These are phyloP conservation scores for Calliscelio sp. DNA, from an alignment of 2,888 invertebrate genomes.

Conservation along the genomic window DNA sequence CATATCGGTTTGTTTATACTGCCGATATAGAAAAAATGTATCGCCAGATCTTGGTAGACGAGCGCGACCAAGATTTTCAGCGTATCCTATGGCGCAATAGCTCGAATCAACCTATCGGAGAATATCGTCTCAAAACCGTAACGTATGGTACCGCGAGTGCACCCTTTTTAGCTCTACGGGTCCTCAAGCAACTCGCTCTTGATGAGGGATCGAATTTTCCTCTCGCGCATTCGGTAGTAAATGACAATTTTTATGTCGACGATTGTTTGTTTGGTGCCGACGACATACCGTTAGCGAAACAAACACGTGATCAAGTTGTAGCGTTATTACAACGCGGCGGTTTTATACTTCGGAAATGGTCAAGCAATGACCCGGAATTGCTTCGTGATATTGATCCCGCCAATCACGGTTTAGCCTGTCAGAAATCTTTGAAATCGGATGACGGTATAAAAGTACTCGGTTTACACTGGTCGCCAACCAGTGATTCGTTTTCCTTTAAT, in stretches of 20 bases:
- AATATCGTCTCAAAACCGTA: not conserved
- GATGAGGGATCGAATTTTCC: not conserved
- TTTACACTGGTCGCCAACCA: not conserved
- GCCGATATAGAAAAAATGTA: no score
- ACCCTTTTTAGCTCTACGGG: not conserved
- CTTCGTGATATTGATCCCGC: not conserved
- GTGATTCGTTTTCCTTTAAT: not conserved
- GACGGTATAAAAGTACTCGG: not conserved
- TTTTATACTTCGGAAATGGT: not conserved
- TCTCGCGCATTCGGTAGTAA: not conserved
- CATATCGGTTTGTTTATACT: no score
- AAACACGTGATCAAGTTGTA: not conserved
- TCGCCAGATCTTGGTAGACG: no score
- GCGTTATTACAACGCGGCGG: not conserved
- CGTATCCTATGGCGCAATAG: not conserved
- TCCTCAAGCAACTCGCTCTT: not conserved
- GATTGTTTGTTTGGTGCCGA: slow-evolving; percentile 1
- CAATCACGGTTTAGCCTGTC: slow-evolving; percentile 12
- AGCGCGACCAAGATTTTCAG: not conserved
- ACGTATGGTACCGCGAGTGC: not conserved
- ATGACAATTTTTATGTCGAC: not conserved
- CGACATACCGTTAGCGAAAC: not conserved
- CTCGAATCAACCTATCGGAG: not conserved
- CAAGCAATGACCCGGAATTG: not conserved
- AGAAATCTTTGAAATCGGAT: not conserved